Percentiles rank a stretch among this genome's conserved stretches.
Evolutionary conservation across 2,113 vertebrate genomes (phyloP).

Genomic region (Caranx ignobilis): DNA sequence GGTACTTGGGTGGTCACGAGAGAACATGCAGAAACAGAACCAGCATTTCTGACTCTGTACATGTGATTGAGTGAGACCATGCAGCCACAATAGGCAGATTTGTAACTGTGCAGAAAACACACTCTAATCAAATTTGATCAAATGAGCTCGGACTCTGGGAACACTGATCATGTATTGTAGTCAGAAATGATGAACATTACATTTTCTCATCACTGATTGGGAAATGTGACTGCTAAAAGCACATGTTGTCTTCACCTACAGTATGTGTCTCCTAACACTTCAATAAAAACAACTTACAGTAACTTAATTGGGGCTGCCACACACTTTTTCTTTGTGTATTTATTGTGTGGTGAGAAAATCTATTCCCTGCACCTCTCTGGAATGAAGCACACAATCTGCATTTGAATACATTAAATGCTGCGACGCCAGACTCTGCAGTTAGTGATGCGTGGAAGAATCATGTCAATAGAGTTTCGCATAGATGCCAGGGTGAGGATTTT

Average conservation of each 20-base stretch:
- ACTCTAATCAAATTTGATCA: neutral
- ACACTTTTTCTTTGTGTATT: neutral
- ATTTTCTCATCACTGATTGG: neutral
- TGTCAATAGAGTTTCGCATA: too few species aligned
- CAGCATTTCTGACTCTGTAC: constrained; percentile 1
- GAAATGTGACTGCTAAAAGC: neutral
- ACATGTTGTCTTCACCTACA: neutral
- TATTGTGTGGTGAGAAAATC: neutral
- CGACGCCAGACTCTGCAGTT: neutral
- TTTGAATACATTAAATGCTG: neutral
- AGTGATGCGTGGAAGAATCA: neutral
- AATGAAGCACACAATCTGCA: neutral
- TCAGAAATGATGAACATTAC: neutral
- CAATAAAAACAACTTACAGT: neutral
- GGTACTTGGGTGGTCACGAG: constrained; percentile 48
- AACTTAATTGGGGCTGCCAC: neutral
- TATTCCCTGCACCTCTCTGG: neutral
- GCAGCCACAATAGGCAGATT: constrained; percentile 7
- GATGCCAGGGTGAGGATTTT: too few species aligned
- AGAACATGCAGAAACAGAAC: constrained; percentile 10
- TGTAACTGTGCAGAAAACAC: neutral
- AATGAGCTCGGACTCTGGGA: neutral
- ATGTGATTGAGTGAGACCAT: neutral
- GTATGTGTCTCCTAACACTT: too few species aligned
- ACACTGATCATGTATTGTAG: neutral